Conservation (phyloP, 2,888 invertebrate species). For the Oligia strigilis region DNA sequence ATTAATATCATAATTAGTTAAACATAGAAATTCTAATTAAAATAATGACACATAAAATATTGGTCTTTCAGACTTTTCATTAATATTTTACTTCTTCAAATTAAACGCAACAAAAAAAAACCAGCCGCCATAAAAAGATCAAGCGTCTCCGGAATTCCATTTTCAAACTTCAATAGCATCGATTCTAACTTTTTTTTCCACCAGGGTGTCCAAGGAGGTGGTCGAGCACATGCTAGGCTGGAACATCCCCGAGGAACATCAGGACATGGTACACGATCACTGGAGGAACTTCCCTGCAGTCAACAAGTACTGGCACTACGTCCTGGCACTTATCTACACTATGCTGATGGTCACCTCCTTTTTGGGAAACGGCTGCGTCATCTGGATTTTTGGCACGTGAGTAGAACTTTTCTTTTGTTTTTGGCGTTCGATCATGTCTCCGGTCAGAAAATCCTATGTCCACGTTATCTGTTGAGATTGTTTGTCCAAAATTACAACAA, state of each 20-base stretch:
- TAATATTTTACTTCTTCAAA: not conserved
- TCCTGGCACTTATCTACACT: constrained; percentile 92
- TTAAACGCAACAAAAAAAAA: not conserved
- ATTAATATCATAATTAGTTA: not conserved
- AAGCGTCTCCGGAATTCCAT: not conserved
- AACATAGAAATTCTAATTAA: not conserved
- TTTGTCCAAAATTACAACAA: not conserved
- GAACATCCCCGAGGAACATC: constrained; percentile 92
- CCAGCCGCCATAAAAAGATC: not conserved
- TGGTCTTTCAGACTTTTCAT: not conserved
- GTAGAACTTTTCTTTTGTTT: constrained; percentile 71
- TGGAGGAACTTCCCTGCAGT: constrained; percentile 93
- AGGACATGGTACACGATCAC: constrained; percentile 92
- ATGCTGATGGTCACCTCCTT: constrained; percentile 91
- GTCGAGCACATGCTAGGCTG: constrained; percentile 91
- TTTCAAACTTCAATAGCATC: not conserved
- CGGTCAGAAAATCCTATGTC: not conserved
- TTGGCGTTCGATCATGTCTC: not conserved
- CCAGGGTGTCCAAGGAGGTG: constrained; percentile 85
- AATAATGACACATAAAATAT: too few species aligned
- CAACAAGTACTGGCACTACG: constrained; percentile 92
- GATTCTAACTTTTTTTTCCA: not conserved
- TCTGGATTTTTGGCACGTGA: constrained; percentile 94
- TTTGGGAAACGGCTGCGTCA: constrained; percentile 93
- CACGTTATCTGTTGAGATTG: not conserved